Percentiles rank a stretch among this genome's conserved stretches.
Conservation (phyloP, 2,797 vertebrate species). For the Psittacula echo region DNA sequence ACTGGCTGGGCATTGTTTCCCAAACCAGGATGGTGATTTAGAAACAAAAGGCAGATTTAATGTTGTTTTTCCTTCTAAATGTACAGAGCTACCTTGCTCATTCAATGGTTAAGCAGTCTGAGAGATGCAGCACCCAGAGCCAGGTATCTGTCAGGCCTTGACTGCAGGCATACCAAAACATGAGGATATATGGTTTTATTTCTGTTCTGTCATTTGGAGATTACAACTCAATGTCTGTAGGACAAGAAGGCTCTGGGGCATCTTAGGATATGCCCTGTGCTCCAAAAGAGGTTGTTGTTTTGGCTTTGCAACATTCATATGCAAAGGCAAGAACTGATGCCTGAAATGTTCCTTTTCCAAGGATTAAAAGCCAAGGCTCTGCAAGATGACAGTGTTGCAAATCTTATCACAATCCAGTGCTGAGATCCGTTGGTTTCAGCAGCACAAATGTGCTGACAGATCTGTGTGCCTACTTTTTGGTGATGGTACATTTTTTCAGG, state of each 20-base stretch:
- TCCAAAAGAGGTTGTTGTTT: slow-evolving; percentile 15
- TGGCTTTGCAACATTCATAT: slow-evolving; percentile 19
- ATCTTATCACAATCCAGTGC: slow-evolving; percentile 17
- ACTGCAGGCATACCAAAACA: slow-evolving; percentile 31
- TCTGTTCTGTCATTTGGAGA: slow-evolving; percentile 47
- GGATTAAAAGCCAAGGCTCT: slow-evolving; percentile 47
- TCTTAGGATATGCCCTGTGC: slow-evolving; percentile 37
- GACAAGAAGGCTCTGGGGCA: slow-evolving; percentile 14
- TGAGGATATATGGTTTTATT: slow-evolving; percentile 50
- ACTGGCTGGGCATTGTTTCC: neutral
- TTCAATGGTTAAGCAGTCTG: slow-evolving; percentile 25
- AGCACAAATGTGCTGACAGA: neutral
- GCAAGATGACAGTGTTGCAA: slow-evolving; percentile 40
- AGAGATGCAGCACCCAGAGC: neutral
- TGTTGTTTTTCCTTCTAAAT: neutral
- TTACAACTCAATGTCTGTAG: slow-evolving; percentile 33
- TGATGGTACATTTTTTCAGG: neutral
- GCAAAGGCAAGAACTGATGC: slow-evolving; percentile 1
- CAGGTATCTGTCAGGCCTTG: slow-evolving; percentile 49
- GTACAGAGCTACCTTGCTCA: neutral
- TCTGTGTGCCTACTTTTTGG: neutral
- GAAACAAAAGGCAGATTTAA: neutral
- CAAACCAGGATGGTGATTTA: neutral
- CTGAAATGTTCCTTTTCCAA: slow-evolving; percentile 31
- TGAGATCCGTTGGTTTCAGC: neutral